Conservation (phyloP, 2,888 invertebrate genomes). For the Beris morrisii region DNA sequence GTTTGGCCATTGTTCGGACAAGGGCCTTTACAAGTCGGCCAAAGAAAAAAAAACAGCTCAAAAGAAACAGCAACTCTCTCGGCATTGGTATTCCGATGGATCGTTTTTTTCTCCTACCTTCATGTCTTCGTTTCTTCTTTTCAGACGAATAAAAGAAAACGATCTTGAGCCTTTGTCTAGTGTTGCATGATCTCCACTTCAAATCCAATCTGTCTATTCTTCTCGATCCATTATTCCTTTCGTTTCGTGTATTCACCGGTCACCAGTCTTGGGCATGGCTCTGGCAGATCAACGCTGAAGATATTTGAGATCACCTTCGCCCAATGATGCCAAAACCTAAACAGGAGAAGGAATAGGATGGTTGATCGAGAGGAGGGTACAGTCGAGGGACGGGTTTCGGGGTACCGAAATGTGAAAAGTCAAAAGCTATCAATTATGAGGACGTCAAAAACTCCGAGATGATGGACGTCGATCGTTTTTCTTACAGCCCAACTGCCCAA, state of each 20-base stretch:
- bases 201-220: constrained; percentile 36
- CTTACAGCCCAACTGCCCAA: not conserved
- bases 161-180: constrained; percentile 34
- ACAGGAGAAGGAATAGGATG: not conserved
- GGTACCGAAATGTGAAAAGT: constrained; percentile 28
- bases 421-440: constrained; percentile 38
- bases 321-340: not conserved
- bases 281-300: not conserved
- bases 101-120: too few species aligned
- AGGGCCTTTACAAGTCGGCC: too few species aligned
- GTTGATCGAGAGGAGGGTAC: not conserved
- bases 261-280: not conserved
- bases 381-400: constrained; percentile 5
- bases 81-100: too few species aligned
- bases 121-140: too few species aligned
- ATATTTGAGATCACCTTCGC: constrained; percentile 2
- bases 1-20: too few species aligned
- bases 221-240: constrained; percentile 33
- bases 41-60: too few species aligned
- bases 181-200: constrained; percentile 38
- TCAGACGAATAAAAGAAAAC: constrained; percentile 20
- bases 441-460: constrained; percentile 35
- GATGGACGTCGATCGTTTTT: constrained; percentile 35
- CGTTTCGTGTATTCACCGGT: constrained; percentile 20
- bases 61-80: too few species aligned